phyloP scores from a whole-genome alignment of 2,113 vertebrate species.

The Tetrax tetrax region DNA sequence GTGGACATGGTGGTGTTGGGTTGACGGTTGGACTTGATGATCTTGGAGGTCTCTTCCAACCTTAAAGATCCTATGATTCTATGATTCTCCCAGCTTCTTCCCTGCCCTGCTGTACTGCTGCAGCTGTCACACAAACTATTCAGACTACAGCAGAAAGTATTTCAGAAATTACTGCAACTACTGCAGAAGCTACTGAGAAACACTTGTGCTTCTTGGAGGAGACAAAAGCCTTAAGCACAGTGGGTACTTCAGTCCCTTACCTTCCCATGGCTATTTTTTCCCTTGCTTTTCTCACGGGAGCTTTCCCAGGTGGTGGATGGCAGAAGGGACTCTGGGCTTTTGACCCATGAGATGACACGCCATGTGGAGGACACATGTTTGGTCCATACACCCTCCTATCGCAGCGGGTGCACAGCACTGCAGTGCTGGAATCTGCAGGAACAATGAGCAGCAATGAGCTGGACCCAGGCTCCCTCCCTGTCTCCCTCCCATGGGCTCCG shows the following conservation, averaged over 20 bases:
- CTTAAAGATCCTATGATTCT: too few species aligned
- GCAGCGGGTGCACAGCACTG: accelerated
- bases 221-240: not conserved
- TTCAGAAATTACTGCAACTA: not conserved
- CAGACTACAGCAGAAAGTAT: not conserved
- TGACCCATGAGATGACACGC: not conserved
- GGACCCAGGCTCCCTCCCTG: not conserved
- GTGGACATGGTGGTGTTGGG: too few species aligned
- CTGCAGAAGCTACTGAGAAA: not conserved
- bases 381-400: accelerated
- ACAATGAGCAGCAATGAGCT: accelerated
- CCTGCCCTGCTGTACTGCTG: too few species aligned
- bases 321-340: not conserved
- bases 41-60: too few species aligned
- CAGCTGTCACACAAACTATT: too few species aligned
- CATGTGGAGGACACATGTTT: not conserved
- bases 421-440: not conserved
- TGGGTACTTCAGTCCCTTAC: accelerated
- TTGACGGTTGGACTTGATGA: too few species aligned
- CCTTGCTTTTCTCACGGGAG: not conserved
- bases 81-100: not conserved
- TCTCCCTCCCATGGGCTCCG: not conserved
- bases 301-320: not conserved
- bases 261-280: not conserved
- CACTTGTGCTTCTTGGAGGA: not conserved